Evolutionary conservation across 2,888 invertebrate species (phyloP), one percentile per base, ranked within the genome.

Genomic region (Amaurobius ferox): DNA sequence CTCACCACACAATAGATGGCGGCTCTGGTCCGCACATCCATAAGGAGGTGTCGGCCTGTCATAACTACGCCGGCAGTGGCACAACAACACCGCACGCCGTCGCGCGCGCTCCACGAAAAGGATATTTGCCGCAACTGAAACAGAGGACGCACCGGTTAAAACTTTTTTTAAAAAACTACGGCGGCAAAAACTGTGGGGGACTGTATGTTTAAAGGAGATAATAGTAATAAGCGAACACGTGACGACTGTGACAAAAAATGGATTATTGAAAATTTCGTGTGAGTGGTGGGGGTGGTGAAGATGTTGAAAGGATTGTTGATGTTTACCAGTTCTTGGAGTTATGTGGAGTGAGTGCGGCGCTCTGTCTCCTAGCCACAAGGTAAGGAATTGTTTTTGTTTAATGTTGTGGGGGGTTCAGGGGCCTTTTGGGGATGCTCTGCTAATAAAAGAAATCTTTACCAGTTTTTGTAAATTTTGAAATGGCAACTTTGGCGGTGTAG

Each of bases 1-100:
- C 64, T 30, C 85, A 9, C 28, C 26, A 74, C 64, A 86, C 86
- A 86, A 86, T 79, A 86, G 86, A 86, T 86, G 86, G 86, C 86
- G 79, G 73, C 39, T 73, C 79, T 39, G 70, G 79, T 86, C 79
- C 72, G 35, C 26, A 35, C 30, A 30, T 74, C 74, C 86, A 74
- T 79, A 74, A 70, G 5, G 11, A 86, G 86, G 86, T 86, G 86
- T 79, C 70, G 79, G 86, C 39, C 61, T 86, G 86, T 86, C 86
- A 86, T 86, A 86, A 79, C 74, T 48, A 70, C 70, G 32, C 62
- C 61, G 86, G 55, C 55, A 3, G 55, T 23, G 55, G 23, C 23
- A 23, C 55, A 55, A 23, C 19, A 55, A n/a, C 19, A 55, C 55
- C 5, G 23, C 55, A 23, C 55, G 23, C 55, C 23, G 23, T 23